Conservation (phyloP, 2,113 vertebrate species). For the Phaethon lepturus region DNA sequence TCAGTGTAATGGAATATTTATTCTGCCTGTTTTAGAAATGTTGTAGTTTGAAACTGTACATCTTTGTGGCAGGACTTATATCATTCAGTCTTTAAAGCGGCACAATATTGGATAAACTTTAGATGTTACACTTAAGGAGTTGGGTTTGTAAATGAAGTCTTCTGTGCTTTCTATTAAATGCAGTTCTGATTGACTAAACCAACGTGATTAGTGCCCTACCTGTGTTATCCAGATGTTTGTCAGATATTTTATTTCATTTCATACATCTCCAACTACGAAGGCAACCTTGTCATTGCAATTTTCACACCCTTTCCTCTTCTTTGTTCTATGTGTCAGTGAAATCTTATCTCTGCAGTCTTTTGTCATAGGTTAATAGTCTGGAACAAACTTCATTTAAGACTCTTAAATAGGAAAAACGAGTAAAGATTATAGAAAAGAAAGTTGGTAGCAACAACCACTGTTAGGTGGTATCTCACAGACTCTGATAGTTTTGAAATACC, state of each 20-base stretch:
- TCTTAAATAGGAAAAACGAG: constrained; percentile 56
- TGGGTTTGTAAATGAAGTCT: background rate
- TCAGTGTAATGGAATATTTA: background rate
- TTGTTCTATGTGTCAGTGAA: constrained; percentile 79
- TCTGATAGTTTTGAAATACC: constrained; percentile 10
- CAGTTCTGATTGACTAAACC: constrained; percentile 9
- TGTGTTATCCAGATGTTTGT: constrained; percentile 70
- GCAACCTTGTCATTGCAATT: constrained; percentile 82
- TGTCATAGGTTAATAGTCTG: constrained; percentile 81
- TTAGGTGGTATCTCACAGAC: background rate
- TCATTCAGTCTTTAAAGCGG: background rate
- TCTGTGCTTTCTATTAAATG: constrained; percentile 1
- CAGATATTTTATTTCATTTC: constrained; percentile 75
- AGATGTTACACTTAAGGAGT: background rate
- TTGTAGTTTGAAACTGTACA: background rate
- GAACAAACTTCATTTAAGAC: constrained; percentile 79
- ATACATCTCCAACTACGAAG: constrained; percentile 69
- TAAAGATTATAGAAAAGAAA: constrained; percentile 48
- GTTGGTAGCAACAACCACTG: constrained; percentile 39
- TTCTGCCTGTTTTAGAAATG: background rate
- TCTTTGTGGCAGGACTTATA: background rate
- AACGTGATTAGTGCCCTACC: constrained; percentile 18
- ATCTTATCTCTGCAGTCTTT: constrained; percentile 77
- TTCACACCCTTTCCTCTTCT: constrained; percentile 74
- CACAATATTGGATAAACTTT: background rate